Conservation (phyloP, 2,797 vertebrate genomes). For the Sebastes baramenuke region DNA sequence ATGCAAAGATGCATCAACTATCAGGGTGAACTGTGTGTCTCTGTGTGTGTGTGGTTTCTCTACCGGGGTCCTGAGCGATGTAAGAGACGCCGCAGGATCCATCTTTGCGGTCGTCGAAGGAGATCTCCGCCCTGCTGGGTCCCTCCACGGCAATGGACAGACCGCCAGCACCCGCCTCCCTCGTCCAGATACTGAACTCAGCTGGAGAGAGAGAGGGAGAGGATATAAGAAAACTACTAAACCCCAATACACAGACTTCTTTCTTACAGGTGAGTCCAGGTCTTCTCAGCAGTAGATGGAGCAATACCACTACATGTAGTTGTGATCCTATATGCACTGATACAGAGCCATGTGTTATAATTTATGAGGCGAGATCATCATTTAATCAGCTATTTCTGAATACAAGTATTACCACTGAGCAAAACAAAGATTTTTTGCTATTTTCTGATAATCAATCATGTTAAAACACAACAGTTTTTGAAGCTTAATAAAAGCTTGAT, state of each 20-base stretch:
- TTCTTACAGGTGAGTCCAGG: too few species aligned
- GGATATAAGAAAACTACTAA: background rate
- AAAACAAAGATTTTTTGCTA: too few species aligned
- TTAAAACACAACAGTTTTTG: too few species aligned
- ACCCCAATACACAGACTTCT: background rate
- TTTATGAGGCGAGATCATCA: too few species aligned
- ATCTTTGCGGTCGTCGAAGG: constrained; percentile 87
- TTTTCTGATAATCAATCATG: too few species aligned
- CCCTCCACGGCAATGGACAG: constrained; percentile 95
- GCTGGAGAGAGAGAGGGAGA: constrained; percentile 74
- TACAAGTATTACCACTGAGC: too few species aligned
- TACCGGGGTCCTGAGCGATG: constrained; percentile 95
- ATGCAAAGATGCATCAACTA: fast-evolving
- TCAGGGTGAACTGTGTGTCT: background rate
- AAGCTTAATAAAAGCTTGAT: too few species aligned
- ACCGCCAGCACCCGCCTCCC: constrained; percentile 95
- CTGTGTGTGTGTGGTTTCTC: background rate
- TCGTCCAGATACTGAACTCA: constrained; percentile 97
- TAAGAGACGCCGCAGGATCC: constrained; percentile 95
- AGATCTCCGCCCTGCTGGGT: constrained; percentile 95
- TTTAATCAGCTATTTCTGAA: too few species aligned
- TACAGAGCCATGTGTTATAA: too few species aligned
- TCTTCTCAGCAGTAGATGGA: too few species aligned
- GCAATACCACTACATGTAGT: too few species aligned
- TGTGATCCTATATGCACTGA: too few species aligned